Evolutionary conservation across 2,888 invertebrate species (phyloP).

Genomic region (Craniophora ligustri): DNA sequence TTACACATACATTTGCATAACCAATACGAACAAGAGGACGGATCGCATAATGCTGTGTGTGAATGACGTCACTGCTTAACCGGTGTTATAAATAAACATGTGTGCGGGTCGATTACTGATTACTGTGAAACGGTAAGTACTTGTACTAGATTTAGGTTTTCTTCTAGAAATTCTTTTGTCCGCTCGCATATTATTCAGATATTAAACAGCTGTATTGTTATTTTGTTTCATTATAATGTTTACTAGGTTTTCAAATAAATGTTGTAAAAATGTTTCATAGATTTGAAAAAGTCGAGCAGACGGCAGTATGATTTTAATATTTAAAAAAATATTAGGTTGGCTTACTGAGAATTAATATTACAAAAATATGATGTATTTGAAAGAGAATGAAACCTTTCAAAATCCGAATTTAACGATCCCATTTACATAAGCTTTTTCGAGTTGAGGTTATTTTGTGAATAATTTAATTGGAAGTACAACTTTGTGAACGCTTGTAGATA

Average conservation of each 20-base stretch:
- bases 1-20: conserved; percentile 29
- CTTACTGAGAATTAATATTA: background rate
- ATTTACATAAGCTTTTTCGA: conserved; percentile 12
- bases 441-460: background rate
- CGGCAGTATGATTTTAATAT: conserved; percentile 1
- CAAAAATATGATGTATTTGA: background rate
- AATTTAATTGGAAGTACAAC: background rate
- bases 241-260: conserved; percentile 12
- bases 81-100: background rate
- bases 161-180: conserved; percentile 45
- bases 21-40: background rate
- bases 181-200: conserved; percentile 30
- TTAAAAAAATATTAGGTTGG: background rate
- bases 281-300: background rate
- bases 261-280: conserved; percentile 3
- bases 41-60: background rate
- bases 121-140: conserved; percentile 20
- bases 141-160: conserved; percentile 34
- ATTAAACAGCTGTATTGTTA: conserved; percentile 30
- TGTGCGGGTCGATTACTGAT: conserved; percentile 49
- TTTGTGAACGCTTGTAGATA: background rate
- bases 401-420: conserved; percentile 1
- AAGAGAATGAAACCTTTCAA: background rate
- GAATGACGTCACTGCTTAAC: conserved; percentile 6
- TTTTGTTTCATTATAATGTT: conserved; percentile 21